Evolutionary conservation across 2,113 vertebrate genomes (phyloP).

Genomic region (Misgurnus mizolepis): DNA sequence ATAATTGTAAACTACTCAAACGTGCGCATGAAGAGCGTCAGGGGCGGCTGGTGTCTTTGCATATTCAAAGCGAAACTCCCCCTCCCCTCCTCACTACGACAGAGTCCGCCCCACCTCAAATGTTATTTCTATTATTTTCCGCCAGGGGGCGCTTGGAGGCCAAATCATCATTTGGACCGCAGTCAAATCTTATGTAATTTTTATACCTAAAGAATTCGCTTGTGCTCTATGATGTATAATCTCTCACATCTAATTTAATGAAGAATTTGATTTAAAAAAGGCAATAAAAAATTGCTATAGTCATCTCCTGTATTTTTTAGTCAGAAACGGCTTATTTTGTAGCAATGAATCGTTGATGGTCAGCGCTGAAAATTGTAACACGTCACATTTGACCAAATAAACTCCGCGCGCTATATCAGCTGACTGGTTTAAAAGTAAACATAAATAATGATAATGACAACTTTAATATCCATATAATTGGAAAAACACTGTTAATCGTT

Average conservation of each 20-base stretch:
- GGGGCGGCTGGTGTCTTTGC: slow-evolving; percentile 42
- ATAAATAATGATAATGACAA: not conserved
- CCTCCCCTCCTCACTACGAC: slow-evolving; percentile 19
- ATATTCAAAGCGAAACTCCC: slow-evolving; percentile 47
- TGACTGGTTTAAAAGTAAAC: not conserved
- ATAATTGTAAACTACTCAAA: slow-evolving; percentile 12
- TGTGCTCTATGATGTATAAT: not conserved
- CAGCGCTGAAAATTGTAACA: slow-evolving; percentile 6
- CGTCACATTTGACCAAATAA: not conserved
- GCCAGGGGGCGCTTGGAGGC: slow-evolving; percentile 2
- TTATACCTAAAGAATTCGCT: not conserved
- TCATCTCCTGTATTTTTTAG: not conserved
- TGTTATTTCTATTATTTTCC: not conserved
- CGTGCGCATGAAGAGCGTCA: slow-evolving; percentile 34
- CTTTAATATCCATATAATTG: not conserved
- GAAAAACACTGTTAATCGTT: not conserved
- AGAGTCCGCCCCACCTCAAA: slow-evolving; percentile 45
- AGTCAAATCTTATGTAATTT: not conserved
- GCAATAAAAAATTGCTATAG: no score
- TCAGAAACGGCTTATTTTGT: not conserved
- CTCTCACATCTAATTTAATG: not conserved
- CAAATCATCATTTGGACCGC: not conserved
- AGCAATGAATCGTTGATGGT: not conserved
- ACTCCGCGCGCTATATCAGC: no score
- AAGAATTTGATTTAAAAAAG: not conserved